phyloP scores from a whole-genome alignment of 1,140 invertebrate genomes.

The Aphaenogaster floridana region DNA sequence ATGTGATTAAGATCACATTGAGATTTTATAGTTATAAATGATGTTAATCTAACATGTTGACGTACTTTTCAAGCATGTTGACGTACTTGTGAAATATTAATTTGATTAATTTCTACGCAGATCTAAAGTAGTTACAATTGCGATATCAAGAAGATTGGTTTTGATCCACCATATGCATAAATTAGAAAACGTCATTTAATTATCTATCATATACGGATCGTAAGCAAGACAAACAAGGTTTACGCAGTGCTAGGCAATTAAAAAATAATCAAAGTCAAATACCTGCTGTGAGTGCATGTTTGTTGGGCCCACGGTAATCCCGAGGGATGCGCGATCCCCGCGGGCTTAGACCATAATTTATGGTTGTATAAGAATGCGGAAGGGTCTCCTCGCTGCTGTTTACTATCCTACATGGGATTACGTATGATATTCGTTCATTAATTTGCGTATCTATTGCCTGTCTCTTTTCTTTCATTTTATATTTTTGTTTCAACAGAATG shows the following conservation, averaged over 20 bases:
- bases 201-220: conserved; percentile 3
- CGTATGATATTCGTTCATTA: conserved; percentile 74
- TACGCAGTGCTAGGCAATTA: conserved; percentile 62
- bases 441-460: conserved; percentile 65
- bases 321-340: conserved; percentile 65
- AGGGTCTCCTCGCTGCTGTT: conserved; percentile 80
- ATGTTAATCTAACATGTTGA: background rate
- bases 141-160: background rate
- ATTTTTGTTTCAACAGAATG: conserved; percentile 3
- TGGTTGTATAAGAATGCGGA: conserved; percentile 85
- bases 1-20: background rate
- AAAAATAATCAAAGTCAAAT: conserved; percentile 79
- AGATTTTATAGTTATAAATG: background rate
- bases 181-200: conserved; percentile 35
- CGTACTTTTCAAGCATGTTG: background rate
- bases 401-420: conserved; percentile 80
- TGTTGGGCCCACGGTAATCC: conserved; percentile 68
- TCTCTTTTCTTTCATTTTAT: conserved; percentile 24
- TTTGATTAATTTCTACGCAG: background rate
- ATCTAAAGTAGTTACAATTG: background rate
- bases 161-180: conserved; percentile 4
- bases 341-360: conserved; percentile 84
- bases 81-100: background rate
- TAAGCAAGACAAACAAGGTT: conserved; percentile 44
- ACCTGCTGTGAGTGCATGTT: conserved; percentile 41